Base-by-base conservation (phyloP, 37 sponge, comb jelly and placozoan genomes). In the Axinella damicornis region DNA sequence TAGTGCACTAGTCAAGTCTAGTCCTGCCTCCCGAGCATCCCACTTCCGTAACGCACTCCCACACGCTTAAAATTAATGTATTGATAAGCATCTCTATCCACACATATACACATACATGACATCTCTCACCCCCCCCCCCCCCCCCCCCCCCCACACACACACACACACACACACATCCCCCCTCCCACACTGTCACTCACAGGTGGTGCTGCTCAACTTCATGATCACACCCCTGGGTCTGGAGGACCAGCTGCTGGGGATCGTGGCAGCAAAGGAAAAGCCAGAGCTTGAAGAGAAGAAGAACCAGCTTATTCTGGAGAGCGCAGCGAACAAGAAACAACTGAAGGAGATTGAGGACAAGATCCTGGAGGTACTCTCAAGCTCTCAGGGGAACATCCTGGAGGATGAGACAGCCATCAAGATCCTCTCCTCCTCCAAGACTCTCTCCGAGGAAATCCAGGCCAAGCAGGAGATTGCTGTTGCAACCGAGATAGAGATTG, bases 171-270 rank as follows among this genome's bases (percentile, higher is more conserved):
- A 69, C 71, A 69, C 71, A 69, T 34, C 5, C 36, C 5, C 71
- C 5, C 71, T 17, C 71, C 5, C 71, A 46, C 46, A 69, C 71
- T 5, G 34, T 13, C 24, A n/a, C 19, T 78, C 77, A 2, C 69
- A 96, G 97, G 94, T 98, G 28, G 82, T 92, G 15, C 72, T 98
- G 72, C 89, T 98, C 38, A 98, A 98, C 82, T 98, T 98, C 84
- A 98, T 98, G 99, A 98, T 98, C 84, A 98, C 99, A 16, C 99
- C 99, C 28, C 86, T 92, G 21, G 99, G 99, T n/a, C 91, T 98
- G 72, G 86, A 98, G 80, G 99, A 98, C 79, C 99, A 98, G 92
- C 81, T 98, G 64, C 81, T 98, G 73, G 97, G 96, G 12, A 98
- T 96, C 46, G 95, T 98, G 69, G 99, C 93, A n/a, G 99, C 99